Evolutionary conservation across 1,140 invertebrate species (phyloP).

Genomic region (Eulimnadia texana): DNA sequence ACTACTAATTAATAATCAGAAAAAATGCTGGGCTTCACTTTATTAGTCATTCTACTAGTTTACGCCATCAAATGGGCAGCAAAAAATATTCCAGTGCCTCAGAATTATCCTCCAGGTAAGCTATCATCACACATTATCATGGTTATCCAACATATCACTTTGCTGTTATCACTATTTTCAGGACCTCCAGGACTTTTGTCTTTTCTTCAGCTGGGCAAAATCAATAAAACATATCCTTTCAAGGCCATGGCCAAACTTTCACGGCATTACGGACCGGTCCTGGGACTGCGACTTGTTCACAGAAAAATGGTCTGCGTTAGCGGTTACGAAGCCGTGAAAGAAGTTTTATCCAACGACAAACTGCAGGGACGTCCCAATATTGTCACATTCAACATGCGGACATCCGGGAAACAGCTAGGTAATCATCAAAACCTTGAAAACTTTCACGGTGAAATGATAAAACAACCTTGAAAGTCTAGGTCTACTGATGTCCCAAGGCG

Average conservation of each 20-base stretch:
- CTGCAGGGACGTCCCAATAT: neutral
- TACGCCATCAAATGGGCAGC: neutral
- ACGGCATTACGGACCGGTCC: slow-evolving; percentile 3
- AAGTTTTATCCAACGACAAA: slow-evolving; percentile 3
- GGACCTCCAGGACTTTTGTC: neutral
- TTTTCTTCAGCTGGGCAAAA: neutral
- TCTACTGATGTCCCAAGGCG: slow-evolving; percentile 10
- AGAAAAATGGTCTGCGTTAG: slow-evolving; percentile 3
- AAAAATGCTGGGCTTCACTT: neutral
- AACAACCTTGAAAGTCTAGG: neutral
- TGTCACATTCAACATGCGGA: slow-evolving; percentile 10
- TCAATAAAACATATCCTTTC: neutral
- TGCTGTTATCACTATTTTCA: neutral
- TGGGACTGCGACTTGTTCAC: slow-evolving; percentile 5
- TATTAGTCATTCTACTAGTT: neutral
- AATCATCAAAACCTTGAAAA: no score
- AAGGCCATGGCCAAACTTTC: slow-evolving; percentile 2
- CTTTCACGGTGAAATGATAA: no score
- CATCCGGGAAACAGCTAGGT: slow-evolving; percentile 5
- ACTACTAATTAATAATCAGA: no score
- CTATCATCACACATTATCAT: neutral
- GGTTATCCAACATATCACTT: neutral
- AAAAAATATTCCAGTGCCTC: neutral
- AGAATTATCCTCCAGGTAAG: neutral
- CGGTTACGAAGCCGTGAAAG: neutral